Conservation (phyloP, 1,140 invertebrate species). For the Zeugodacus cucurbitae region DNA sequence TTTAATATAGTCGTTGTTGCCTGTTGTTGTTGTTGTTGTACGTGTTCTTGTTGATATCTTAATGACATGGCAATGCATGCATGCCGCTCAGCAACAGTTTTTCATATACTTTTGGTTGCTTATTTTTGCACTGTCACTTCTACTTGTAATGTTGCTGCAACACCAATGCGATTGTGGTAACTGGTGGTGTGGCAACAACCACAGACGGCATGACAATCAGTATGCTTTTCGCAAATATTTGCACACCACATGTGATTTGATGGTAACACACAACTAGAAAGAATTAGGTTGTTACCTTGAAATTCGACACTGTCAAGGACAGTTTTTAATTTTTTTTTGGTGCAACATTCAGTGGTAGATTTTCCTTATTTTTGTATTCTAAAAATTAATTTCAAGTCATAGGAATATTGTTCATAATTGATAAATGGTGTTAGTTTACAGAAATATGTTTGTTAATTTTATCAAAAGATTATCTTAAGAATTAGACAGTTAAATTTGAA, state of each 20-base stretch:
- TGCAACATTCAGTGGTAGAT: no score
- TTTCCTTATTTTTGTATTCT: no score
- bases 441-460: no score
- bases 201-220: not conserved
- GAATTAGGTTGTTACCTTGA: conserved; percentile 44
- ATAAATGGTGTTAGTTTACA: no score
- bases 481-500: no score
- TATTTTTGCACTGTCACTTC: conserved; percentile 43
- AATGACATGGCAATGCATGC: conserved; percentile 50
- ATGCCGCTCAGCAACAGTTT: conserved; percentile 50
- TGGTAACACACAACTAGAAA: not conserved
- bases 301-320: conserved; percentile 53
- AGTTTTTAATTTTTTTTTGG: not conserved
- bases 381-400: no score
- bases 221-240: not conserved
- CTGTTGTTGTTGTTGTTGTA: not conserved
- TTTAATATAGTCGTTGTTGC: not conserved
- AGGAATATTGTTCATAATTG: no score
- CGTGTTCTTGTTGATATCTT: conserved; percentile 56
- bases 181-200: not conserved
- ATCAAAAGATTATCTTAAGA: no score
- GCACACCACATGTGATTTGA: not conserved
- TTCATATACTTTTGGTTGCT: not conserved
- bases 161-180: not conserved
- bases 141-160: conserved; percentile 41